A percentile compares a stretch with the other conserved stretches of the same genome.
Evolutionary conservation across 2,113 vertebrate species (phyloP).

Genomic region (Phasianus colchicus): DNA sequence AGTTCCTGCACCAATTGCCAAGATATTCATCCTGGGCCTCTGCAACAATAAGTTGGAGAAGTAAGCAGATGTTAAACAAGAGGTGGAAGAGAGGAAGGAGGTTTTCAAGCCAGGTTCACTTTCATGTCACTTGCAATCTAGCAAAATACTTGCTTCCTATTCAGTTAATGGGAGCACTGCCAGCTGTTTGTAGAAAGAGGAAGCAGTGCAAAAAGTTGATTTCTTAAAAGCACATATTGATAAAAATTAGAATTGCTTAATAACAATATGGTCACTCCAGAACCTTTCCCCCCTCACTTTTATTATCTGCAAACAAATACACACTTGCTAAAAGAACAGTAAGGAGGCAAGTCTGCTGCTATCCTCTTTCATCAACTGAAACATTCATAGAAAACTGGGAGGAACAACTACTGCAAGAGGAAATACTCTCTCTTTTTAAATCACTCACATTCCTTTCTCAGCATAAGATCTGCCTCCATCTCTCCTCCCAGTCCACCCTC

Average conservation of each 20-base stretch:
- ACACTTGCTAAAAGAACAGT: neutral
- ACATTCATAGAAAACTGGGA: neutral
- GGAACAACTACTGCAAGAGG: neutral
- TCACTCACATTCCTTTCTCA: neutral
- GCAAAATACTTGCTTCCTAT: neutral
- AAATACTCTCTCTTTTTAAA: neutral
- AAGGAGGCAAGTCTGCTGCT: neutral
- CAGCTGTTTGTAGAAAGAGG: neutral
- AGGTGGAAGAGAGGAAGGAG: neutral
- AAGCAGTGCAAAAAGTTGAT: neutral
- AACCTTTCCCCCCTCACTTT: neutral
- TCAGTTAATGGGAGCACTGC: neutral
- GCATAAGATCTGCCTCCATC: neutral
- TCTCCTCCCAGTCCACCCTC: neutral
- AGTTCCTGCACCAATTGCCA: neutral
- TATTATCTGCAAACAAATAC: neutral
- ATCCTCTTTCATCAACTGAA: neutral
- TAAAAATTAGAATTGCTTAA: neutral
- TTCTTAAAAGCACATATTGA: neutral
- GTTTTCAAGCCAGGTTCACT: neutral
- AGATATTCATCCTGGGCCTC: neutral
- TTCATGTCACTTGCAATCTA: neutral
- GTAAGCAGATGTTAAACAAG: neutral
- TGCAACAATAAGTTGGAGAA: neutral
- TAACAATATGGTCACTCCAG: neutral